Evolutionary conservation across 2,113 vertebrate genomes (phyloP), one percentile per base, ranked within the genome.

Genomic region (Crotalus tigris): DNA sequence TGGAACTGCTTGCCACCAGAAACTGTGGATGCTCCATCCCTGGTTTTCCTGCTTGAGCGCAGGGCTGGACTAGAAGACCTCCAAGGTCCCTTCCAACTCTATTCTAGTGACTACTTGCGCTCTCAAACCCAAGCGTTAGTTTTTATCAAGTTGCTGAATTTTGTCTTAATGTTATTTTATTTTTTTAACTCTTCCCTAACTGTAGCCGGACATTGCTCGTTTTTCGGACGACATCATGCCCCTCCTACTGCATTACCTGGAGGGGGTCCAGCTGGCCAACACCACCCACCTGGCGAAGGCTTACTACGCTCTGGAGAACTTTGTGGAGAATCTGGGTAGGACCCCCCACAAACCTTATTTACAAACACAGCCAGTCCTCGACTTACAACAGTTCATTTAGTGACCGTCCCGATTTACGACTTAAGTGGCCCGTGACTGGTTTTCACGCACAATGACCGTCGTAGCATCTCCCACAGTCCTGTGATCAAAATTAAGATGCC

Each of bases 281-380:
- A 97, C 97, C 0, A 97, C 98, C 39, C 98, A 99, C 59, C 95
- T 99, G 75, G 98, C 98, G 1, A 99, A 98, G 95, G 98, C 98
- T 57, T 99, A 98, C 96, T 99, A 99, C 10, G 98, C 99, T 8
- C 97, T 99, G 64, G 99, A 99, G 96, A 99, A 99, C 97, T 99
- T 99, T 59, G 97, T 99, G 95, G 98, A 99, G 95, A 99, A 98
- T 93, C 96, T 99, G 4, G 99, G 99, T 99, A 93, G 96, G 94
- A 15, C 0, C 51, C 12, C 51, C 12, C 4, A 5, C 23, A 7
- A 51, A 19, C n/a, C 15, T 19, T 5, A 0, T 81, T 81, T 44
- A 17, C 33, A 39, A 17, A 75, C 26, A 64, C 4, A 12, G 10
- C 5, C 12, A 69, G 29, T 69, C 29, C 64, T 33, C 1, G 4